Evolutionary conservation across 2,113 vertebrate genomes (phyloP).

Genomic region (Cichladusa arquata): DNA sequence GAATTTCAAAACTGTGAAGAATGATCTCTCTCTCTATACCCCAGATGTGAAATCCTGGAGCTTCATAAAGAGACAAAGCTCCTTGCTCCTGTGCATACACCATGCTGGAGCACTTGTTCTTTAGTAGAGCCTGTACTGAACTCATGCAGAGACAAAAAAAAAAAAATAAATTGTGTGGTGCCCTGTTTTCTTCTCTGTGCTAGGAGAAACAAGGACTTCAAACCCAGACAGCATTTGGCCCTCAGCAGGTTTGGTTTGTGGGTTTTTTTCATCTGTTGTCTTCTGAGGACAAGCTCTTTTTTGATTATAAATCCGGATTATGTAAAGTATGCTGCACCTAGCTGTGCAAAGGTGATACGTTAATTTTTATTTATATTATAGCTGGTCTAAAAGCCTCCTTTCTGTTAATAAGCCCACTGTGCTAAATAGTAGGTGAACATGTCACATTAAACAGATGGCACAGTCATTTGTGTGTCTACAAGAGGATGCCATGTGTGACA

Average conservation of each 20-base stretch:
- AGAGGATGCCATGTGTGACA: neutral
- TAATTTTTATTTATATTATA: neutral
- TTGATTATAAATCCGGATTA: neutral
- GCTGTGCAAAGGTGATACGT: neutral
- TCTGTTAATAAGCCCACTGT: neutral
- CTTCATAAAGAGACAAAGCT: neutral
- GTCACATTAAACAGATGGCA: neutral
- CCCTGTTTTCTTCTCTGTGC: neutral
- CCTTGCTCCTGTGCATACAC: neutral
- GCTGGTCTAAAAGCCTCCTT: neutral
- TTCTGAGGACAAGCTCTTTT: neutral
- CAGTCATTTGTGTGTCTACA: neutral
- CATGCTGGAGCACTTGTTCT: neutral
- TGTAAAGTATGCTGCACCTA: neutral
- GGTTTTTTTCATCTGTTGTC: accelerated
- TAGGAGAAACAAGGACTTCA: neutral
- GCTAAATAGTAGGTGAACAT: neutral
- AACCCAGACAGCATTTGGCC: neutral
- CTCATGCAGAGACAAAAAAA: neutral
- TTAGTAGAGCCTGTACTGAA: neutral
- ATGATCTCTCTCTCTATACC: neutral
- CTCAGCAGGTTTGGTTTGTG: neutral
- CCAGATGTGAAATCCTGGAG: neutral
- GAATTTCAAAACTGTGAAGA: neutral
- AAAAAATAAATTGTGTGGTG: neutral